Evolutionary conservation across 2,888 invertebrate species (phyloP).

Genomic region (Corythucha ciliata): DNA sequence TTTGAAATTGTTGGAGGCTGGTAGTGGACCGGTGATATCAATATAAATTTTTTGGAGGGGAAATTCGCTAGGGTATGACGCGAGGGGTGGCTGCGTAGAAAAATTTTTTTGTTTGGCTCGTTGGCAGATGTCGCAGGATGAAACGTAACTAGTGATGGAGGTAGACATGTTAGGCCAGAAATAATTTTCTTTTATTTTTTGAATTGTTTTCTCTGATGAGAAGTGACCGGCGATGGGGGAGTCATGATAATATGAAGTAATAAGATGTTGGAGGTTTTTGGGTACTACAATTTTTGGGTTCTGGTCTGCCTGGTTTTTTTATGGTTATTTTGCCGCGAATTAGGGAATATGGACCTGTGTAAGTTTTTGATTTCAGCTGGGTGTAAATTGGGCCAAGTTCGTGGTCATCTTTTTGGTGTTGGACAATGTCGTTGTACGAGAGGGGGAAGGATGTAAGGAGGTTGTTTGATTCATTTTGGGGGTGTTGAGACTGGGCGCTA

Average conservation of each 20-base stretch:
- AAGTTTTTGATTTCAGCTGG: too few relatives aligned
- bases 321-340: too few relatives aligned
- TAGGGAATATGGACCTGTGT: too few relatives aligned
- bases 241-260: conserved; percentile 4
- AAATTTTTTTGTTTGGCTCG: background rate
- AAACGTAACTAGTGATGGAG: background rate
- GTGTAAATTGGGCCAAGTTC: too few relatives aligned
- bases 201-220: background rate
- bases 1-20: background rate
- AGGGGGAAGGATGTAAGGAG: too few relatives aligned
- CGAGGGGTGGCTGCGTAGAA: background rate
- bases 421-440: too few relatives aligned
- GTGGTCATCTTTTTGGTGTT: too few relatives aligned
- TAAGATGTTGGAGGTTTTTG: too few relatives aligned
- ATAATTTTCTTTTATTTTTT: conserved; percentile 1
- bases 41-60: background rate
- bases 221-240: background rate
- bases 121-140: background rate
- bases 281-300: too few relatives aligned
- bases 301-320: too few relatives aligned
- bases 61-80: background rate
- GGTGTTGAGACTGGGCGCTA: too few relatives aligned
- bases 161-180: conserved; percentile 2
- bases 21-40: conserved; percentile 7
- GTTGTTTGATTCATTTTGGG: too few relatives aligned